These are phyloP conservation scores for Saxicola maurus DNA, from an alignment of 2,797 vertebrate species.

Conservation along the genomic window DNA sequence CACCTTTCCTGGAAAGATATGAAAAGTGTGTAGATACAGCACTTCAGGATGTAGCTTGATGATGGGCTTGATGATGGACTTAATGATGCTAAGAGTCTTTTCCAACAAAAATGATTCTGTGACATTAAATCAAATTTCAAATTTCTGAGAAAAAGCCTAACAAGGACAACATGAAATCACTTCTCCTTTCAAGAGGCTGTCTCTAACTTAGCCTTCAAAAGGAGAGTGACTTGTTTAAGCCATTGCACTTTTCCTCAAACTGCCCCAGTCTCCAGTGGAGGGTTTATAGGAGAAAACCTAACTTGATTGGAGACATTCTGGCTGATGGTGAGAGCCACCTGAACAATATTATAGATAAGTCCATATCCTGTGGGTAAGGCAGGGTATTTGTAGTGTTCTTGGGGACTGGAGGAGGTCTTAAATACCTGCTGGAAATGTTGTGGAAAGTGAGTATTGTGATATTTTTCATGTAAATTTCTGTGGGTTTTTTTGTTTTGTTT, in stretches of 20 bases:
- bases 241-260: rapidly evolving
- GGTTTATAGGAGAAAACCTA: not conserved
- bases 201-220: rapidly evolving
- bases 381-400: not conserved
- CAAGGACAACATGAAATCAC: rapidly evolving
- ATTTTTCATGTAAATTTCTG: rapidly evolving
- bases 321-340: not conserved
- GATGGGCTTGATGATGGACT: not conserved
- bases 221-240: rapidly evolving
- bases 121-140: rapidly evolving
- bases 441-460: rapidly evolving
- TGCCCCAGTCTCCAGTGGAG: rapidly evolving
- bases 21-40: rapidly evolving
- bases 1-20: not conserved
- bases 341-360: not conserved
- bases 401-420: rapidly evolving
- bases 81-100: not conserved
- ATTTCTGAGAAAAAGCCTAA: rapidly evolving
- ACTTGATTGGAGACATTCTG: not conserved
- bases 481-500: not conserved
- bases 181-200: rapidly evolving
- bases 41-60: not conserved
- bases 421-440: rapidly evolving
- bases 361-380: not conserved
- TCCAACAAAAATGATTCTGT: not conserved